Conservation (phyloP, 2,888 invertebrate species). For the Clepsis dumicolana region DNA sequence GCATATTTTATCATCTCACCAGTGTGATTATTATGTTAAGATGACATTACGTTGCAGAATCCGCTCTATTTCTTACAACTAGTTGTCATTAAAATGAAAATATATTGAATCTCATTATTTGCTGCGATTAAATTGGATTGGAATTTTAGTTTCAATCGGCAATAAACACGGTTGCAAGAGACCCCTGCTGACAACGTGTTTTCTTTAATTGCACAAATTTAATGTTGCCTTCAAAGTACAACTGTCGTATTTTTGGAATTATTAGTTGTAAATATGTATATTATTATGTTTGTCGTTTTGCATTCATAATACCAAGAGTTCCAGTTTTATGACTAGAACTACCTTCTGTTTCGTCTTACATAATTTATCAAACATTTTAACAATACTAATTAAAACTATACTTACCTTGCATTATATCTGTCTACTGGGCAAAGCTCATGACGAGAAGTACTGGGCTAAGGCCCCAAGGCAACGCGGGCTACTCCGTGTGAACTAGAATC, state of each 20-base stretch:
- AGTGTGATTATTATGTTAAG: slow-evolving; percentile 24
- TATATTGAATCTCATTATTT: slow-evolving; percentile 19
- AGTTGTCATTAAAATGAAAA: slow-evolving; percentile 15
- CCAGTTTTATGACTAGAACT: too few species aligned
- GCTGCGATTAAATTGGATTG: slow-evolving; percentile 4
- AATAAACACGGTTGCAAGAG: neutral
- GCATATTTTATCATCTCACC: slow-evolving; percentile 10
- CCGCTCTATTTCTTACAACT: slow-evolving; percentile 17
- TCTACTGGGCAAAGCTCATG: too few species aligned
- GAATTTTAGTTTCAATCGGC: slow-evolving; percentile 3
- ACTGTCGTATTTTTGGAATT: neutral
- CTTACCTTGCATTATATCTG: too few species aligned
- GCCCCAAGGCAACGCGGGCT: too few species aligned
- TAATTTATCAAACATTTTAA: too few species aligned
- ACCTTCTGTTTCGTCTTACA: too few species aligned
- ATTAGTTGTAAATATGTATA: neutral
- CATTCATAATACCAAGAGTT: too few species aligned
- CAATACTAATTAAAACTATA: too few species aligned
- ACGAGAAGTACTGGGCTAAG: too few species aligned
- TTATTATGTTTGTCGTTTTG: neutral
- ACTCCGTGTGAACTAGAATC: too few species aligned
- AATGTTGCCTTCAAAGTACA: neutral
- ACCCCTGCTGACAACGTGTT: slow-evolving; percentile 1
- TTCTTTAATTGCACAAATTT: neutral
- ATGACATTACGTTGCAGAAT: slow-evolving; percentile 4